Evolutionary conservation across 2,888 invertebrate species (phyloP), one percentile per base, ranked within the genome.

Genomic region (Strigamia crassipes): DNA sequence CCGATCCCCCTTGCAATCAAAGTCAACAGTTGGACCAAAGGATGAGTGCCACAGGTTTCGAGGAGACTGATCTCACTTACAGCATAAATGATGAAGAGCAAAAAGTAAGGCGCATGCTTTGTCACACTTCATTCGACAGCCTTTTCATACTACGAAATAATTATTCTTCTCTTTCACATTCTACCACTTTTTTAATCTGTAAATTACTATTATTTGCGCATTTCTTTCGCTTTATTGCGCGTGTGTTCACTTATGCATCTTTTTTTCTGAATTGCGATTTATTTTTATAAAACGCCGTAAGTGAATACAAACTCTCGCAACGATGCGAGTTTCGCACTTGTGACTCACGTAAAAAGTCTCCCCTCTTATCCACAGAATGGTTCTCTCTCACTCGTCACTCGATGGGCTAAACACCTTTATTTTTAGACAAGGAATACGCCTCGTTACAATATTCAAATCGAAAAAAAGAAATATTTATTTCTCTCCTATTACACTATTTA

Each of bases 1-100:
- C 97, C 78, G 97, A 97, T 89, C 96, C 96, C 84, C 87, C 87
- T 66, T 85, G 86, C 21, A 66, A 66, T 41, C 61, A 31, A 15
- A 79, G 83, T 13, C 61, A 78, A 12, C 82, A 82, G 27, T 38
- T 82, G 84, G 97, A 97, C 90, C 97, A 97, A 89, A 92, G 98
- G 86, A 98, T 97, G 97, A 96, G 96, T 83, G 97, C 97, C 84
- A 97, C 97, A 82, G 98, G 98, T 86, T 98, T 96, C 91, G 97
- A 98, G 91, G 98, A 98, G 90, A 97, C 97, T 85, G 98, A 98
- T 91, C 93, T 98, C 87, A 96, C 96, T 87, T 98, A 97, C 92
- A 95, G 95, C 91, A 94, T 95, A 89, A 94, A 93, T 89, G 95
- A 96, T 90, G 96, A 96, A 91, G 94, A 96, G 89, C 94, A 94